Evolutionary conservation across 1,140 invertebrate species (phyloP).

Genomic region (Plectrocnemia conspersa): DNA sequence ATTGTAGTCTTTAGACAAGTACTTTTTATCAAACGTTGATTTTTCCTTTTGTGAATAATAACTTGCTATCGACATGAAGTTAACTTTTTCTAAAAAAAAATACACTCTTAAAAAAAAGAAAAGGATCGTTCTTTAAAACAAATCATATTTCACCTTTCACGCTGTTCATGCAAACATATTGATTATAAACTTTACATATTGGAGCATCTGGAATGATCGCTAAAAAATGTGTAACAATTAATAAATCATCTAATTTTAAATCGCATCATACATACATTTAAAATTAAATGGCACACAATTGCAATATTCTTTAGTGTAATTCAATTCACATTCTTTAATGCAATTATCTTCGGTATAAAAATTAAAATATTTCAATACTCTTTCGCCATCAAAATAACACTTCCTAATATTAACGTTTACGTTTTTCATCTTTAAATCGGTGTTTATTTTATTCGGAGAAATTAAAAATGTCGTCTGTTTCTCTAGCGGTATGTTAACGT

Average conservation of each 20-base stretch:
- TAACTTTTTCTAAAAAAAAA: too few species aligned
- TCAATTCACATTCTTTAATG: conserved; percentile 42
- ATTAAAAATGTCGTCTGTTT: conserved; percentile 47
- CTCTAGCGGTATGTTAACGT: conserved; percentile 44
- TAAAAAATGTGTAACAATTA: too few species aligned
- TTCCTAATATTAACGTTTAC: conserved; percentile 48
- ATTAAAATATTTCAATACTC: conserved; percentile 44
- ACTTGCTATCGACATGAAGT: too few species aligned
- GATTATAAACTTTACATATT: conserved; percentile 40
- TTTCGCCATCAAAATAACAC: conserved; percentile 58
- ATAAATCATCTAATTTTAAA: conserved; percentile 1
- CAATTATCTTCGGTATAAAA: conserved; percentile 47
- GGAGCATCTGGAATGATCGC: conserved; percentile 16
- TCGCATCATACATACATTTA: conserved; percentile 42
- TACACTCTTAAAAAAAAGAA: too few species aligned
- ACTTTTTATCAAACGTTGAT: neutral
- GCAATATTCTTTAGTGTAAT: conserved; percentile 38
- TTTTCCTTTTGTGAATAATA: too few species aligned
- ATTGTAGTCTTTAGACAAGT: neutral
- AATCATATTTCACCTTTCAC: conserved; percentile 39
- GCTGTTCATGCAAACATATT: conserved; percentile 39
- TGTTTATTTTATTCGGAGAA: conserved; percentile 43
- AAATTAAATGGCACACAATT: conserved; percentile 44
- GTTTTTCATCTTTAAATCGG: conserved; percentile 38
- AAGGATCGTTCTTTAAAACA: too few species aligned